Percentiles rank a stretch among this genome's conserved stretches.
phyloP scores from a whole-genome alignment of 2,797 vertebrate genomes.

The Lepilemur septentrionalis region DNA sequence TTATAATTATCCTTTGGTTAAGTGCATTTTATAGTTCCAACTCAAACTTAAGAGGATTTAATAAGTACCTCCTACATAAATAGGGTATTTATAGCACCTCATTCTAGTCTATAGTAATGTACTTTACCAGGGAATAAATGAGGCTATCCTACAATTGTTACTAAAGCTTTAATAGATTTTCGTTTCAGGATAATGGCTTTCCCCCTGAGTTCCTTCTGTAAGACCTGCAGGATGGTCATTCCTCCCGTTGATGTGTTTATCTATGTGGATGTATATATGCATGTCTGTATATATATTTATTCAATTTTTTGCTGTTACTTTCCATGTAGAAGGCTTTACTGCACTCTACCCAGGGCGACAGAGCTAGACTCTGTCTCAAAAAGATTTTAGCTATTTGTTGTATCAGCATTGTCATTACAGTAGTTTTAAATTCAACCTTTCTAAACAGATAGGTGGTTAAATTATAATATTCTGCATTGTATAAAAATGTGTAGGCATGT shows the following conservation, averaged over 20 bases:
- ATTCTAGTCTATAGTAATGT: not conserved
- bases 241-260: not conserved
- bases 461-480: not conserved
- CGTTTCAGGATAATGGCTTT: slow-evolving; percentile 17
- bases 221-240: not conserved
- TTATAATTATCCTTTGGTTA: not conserved
- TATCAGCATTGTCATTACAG: not conserved
- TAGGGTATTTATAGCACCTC: not conserved
- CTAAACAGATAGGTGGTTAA: slow-evolving; percentile 3
- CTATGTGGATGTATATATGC: not conserved
- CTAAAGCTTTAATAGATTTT: slow-evolving; percentile 18
- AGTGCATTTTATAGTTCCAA: not conserved
- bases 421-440: slow-evolving; percentile 18
- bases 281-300: not conserved
- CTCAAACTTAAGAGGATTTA: not conserved
- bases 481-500: not conserved
- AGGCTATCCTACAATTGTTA: not conserved
- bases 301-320: not conserved
- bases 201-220: not conserved
- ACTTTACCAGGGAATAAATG: not conserved
- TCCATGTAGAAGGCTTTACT: not conserved
- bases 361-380: too few relatives aligned
- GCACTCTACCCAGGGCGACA: too few relatives aligned
- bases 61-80: not conserved
- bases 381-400: not conserved